These are phyloP conservation scores for Cossypha niveicapilla DNA, from an alignment of 2,797 vertebrate genomes.

Conservation along the genomic window DNA sequence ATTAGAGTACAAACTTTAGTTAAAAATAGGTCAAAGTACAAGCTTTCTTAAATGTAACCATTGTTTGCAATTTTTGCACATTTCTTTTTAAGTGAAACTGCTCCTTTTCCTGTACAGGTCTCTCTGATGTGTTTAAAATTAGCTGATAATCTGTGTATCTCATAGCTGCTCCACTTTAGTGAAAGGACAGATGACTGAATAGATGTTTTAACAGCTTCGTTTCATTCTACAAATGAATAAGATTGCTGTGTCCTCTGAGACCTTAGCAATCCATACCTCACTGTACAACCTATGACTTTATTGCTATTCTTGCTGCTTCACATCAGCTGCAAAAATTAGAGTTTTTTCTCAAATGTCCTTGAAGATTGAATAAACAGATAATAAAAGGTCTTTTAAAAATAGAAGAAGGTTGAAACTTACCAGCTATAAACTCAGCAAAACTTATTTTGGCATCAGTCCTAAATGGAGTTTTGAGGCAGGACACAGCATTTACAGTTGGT, in stretches of 20 bases:
- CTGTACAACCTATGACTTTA: not conserved
- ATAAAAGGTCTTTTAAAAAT: constrained; percentile 27
- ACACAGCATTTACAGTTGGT: not conserved
- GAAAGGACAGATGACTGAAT: not conserved
- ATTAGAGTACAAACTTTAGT: not conserved
- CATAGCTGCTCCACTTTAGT: not conserved
- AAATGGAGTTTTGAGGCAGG: not conserved
- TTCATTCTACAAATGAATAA: not conserved
- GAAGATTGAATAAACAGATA: constrained; percentile 24
- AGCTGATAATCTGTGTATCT: not conserved
- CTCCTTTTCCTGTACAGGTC: not conserved
- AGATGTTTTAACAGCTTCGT: not conserved
- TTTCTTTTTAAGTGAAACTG: not conserved
- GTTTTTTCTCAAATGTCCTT: not conserved
- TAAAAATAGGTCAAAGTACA: not conserved
- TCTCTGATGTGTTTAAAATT: not conserved
- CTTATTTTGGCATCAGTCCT: not conserved
- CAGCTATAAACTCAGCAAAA: constrained; percentile 15
- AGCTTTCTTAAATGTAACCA: not conserved
- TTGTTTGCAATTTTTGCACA: not conserved
- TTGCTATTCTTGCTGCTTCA: not conserved
- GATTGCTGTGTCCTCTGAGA: not conserved
- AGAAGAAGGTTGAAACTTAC: not conserved
- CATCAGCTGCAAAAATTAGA: not conserved
- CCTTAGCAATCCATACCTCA: not conserved